Conservation (phyloP, 2,797 vertebrate species). For the Trematomus bernacchii region DNA sequence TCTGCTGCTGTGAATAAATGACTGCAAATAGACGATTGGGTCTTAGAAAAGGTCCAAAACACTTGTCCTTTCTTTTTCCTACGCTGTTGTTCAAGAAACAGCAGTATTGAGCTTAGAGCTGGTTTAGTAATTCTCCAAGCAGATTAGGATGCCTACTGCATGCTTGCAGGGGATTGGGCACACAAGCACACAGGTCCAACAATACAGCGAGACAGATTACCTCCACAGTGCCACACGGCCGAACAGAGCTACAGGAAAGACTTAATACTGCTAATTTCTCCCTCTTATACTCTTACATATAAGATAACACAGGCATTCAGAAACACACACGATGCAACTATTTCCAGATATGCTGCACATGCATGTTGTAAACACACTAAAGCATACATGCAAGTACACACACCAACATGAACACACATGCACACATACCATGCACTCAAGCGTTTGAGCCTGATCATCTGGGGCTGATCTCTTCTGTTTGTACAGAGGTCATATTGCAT, state of each 20-base stretch:
- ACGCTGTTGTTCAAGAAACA: conserved; percentile 56
- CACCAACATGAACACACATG: conserved; percentile 17
- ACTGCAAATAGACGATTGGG: not conserved
- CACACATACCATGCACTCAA: conserved; percentile 20
- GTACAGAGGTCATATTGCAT: conserved; percentile 59
- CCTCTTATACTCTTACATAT: conserved; percentile 33
- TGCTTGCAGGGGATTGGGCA: conserved; percentile 80
- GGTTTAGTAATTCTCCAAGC: conserved; percentile 75
- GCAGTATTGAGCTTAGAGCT: conserved; percentile 58
- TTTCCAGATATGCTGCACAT: conserved; percentile 26
- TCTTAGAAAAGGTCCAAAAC: conserved; percentile 15
- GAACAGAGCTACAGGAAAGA: conserved; percentile 26
- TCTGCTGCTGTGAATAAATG: not conserved
- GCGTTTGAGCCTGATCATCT: conserved; percentile 64
- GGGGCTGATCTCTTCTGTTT: conserved; percentile 59
- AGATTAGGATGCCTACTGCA: conserved; percentile 81
- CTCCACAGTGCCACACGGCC: conserved; percentile 58
- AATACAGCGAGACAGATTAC: conserved; percentile 73
- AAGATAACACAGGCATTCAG: conserved; percentile 24
- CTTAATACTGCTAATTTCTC: conserved; percentile 34
- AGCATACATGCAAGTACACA: conserved; percentile 8
- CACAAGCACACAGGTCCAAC: conserved; percentile 56
- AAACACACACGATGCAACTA: conserved; percentile 28
- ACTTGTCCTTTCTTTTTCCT: not conserved
- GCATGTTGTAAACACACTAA: not conserved